Conservation (phyloP, 2,797 vertebrate genomes). For the Gymnothorax reevesii region DNA sequence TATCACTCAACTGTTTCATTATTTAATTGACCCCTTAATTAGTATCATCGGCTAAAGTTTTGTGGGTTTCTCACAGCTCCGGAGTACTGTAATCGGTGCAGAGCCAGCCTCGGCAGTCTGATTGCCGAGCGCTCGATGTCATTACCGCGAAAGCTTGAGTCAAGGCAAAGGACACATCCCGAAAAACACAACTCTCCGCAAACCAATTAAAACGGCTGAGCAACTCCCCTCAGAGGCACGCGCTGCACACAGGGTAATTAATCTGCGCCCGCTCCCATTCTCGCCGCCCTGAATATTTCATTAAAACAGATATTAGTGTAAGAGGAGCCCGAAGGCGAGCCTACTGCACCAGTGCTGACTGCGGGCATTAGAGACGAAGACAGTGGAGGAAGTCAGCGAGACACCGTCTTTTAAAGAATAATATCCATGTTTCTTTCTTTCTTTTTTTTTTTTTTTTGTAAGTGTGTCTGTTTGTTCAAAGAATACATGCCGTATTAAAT, state of each 20-base stretch:
- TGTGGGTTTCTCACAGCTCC: neutral
- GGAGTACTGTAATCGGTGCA: neutral
- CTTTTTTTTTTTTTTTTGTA: neutral
- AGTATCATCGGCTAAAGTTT: neutral
- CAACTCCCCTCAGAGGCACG: neutral
- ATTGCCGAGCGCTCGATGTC: neutral
- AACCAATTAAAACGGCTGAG: slow-evolving; percentile 5
- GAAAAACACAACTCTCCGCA: neutral
- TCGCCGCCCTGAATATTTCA: slow-evolving; percentile 61
- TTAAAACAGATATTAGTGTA: slow-evolving; percentile 55
- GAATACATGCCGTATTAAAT: neutral
- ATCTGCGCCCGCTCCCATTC: slow-evolving; percentile 50
- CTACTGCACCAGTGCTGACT: slow-evolving; percentile 21
- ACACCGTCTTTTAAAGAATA: neutral
- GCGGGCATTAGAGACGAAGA: neutral
- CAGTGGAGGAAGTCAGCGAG: neutral
- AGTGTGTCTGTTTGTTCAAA: neutral
- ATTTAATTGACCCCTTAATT: neutral
- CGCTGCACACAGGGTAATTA: slow-evolving; percentile 51
- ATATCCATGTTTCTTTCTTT: neutral
- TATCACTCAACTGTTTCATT: neutral
- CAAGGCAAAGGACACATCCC: neutral
- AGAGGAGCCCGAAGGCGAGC: slow-evolving; percentile 38
- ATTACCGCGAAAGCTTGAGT: too few species aligned
- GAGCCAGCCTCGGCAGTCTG: neutral